These are phyloP conservation scores for Meriones psammophilus DNA, from an alignment of 2,797 vertebrate species.

Conservation along the genomic window DNA sequence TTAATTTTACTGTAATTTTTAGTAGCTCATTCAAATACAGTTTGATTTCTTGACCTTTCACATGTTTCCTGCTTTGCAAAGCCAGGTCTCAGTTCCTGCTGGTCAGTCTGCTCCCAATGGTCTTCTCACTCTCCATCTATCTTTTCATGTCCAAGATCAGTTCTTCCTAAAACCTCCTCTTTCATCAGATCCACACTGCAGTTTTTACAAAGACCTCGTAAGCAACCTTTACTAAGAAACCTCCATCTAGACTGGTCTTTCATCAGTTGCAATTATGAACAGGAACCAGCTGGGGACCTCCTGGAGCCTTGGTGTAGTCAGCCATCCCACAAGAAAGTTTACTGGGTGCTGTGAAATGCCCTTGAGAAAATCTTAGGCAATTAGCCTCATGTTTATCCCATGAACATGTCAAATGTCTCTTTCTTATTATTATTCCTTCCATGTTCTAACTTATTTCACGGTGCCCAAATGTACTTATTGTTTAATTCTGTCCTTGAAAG, in stretches of 20 bases:
- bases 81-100: not conserved
- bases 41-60: not conserved
- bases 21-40: not conserved
- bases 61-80: not conserved
- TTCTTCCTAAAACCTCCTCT: not conserved
- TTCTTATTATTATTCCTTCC: not conserved
- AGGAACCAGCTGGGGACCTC: not conserved
- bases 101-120: fast-evolving
- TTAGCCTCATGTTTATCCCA: not conserved
- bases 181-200: not conserved
- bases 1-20: not conserved
- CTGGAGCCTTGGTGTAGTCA: not conserved
- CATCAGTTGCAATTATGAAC: not conserved
- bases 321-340: not conserved
- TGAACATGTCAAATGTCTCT: not conserved
- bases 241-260: not conserved
- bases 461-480: not conserved
- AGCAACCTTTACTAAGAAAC: not conserved
- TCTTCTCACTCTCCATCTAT: fast-evolving
- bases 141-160: not conserved
- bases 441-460: not conserved
- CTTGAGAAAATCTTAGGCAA: not conserved
- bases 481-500: constrained; percentile 46
- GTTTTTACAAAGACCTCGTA: not conserved
- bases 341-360: not conserved